These are phyloP conservation scores for Oenanthe oenanthe DNA, from an alignment of 2,113 vertebrate genomes.

Conservation along the genomic window DNA sequence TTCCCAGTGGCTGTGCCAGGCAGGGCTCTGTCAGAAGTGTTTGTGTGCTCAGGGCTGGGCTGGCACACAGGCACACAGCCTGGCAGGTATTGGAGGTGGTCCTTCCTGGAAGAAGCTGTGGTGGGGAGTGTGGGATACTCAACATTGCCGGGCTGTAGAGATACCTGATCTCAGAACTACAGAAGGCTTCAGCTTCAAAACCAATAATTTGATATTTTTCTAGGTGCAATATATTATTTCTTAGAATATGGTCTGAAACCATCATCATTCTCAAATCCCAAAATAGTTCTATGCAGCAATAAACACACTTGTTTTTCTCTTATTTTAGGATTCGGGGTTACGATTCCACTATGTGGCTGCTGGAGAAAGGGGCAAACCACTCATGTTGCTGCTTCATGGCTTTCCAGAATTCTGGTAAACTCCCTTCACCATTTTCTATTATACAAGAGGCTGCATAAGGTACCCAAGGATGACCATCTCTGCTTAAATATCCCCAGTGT, in stretches of 20 bases:
- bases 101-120: background rate
- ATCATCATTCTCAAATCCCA: background rate
- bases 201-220: background rate
- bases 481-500: background rate
- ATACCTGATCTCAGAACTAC: background rate
- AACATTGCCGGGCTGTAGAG: background rate
- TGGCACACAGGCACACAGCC: background rate
- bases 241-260: background rate
- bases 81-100: background rate
- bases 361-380: slow-evolving; percentile 94
- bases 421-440: background rate
- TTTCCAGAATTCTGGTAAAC: slow-evolving; percentile 98
- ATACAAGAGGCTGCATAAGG: background rate
- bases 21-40: background rate
- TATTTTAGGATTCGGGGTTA: slow-evolving; percentile 90
- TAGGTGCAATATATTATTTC: background rate
- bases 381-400: slow-evolving; percentile 95
- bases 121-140: background rate
- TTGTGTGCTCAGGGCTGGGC: background rate
- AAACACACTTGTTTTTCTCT: slow-evolving; percentile 20
- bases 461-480: background rate
- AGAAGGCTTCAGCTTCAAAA: background rate
- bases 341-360: slow-evolving; percentile 97
- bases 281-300: background rate
- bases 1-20: background rate